phyloP scores from a whole-genome alignment of 2,113 vertebrate species.

The Cavia porcellus region DNA sequence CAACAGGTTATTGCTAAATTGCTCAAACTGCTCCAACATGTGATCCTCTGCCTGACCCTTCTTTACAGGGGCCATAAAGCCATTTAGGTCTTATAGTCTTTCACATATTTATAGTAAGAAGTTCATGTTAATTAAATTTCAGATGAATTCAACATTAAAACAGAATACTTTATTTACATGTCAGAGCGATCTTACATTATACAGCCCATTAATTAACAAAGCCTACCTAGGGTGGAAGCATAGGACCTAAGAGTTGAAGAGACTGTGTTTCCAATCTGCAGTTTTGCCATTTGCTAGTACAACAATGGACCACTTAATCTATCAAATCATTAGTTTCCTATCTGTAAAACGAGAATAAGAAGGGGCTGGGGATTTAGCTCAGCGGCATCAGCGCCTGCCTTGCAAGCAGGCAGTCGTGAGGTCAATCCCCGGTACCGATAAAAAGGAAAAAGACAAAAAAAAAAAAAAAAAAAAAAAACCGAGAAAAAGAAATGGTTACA shows the following conservation, averaged over 20 bases:
- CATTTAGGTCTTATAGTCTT: not conserved
- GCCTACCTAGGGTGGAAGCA: conserved; percentile 2
- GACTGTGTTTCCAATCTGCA: not conserved
- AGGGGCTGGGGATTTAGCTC: too few relatives aligned
- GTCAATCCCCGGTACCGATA: too few relatives aligned
- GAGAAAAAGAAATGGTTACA: not conserved
- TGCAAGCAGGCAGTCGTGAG: too few relatives aligned
- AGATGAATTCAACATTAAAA: conserved; percentile 44
- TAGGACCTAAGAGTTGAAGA: too few relatives aligned
- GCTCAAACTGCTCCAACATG: not conserved
- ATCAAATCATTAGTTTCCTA: conserved; percentile 4
- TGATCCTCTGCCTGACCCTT: not conserved
- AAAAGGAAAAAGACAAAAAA: too few relatives aligned
- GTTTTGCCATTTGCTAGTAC: conserved; percentile 1
- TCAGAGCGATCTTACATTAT: not conserved
- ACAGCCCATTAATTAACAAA: not conserved
- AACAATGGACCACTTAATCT: not conserved
- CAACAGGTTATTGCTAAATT: not conserved
- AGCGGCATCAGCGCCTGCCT: too few relatives aligned
- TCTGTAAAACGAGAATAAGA: conserved; percentile 15
- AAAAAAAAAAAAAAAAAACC: too few relatives aligned
- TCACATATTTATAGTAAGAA: not conserved
- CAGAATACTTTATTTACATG: conserved; percentile 1
- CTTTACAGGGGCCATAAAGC: not conserved
- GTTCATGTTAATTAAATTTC: not conserved